These are phyloP conservation scores for Marasmarcha lunaedactyla DNA, from an alignment of 2,888 invertebrate genomes.

Conservation along the genomic window DNA sequence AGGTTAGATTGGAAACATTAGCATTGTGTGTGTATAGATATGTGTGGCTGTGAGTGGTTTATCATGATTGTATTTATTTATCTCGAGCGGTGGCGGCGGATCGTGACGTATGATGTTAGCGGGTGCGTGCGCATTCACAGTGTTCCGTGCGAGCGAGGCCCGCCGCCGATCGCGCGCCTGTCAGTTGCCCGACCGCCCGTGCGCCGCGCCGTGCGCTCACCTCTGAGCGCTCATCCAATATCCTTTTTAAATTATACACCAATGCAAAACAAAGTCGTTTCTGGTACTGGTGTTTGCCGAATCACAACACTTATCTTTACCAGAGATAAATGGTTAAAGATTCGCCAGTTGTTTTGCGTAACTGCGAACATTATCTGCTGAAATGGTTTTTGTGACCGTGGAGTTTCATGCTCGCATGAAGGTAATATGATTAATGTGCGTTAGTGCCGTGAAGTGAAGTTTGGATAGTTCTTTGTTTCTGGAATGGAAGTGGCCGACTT, in stretches of 20 bases:
- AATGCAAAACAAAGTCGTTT: too few relatives aligned
- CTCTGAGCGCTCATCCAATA: slow-evolving; percentile 16
- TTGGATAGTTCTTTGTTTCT: background rate
- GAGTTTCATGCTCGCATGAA: slow-evolving; percentile 50
- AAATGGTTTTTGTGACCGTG: slow-evolving; percentile 39
- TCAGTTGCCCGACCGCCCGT: slow-evolving; percentile 11
- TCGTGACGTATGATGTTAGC: slow-evolving; percentile 37
- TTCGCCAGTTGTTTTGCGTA: too few relatives aligned
- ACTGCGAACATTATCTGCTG: too few relatives aligned
- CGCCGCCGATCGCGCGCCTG: slow-evolving; percentile 24
- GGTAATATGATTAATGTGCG: slow-evolving; percentile 33
- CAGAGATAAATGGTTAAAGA: too few relatives aligned
- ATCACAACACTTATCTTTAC: too few relatives aligned
- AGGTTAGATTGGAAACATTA: background rate
- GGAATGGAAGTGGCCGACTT: background rate
- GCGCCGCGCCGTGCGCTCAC: slow-evolving; percentile 12
- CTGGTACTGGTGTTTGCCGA: too few relatives aligned
- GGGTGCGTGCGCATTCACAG: slow-evolving; percentile 39
- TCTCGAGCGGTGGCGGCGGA: slow-evolving; percentile 18
- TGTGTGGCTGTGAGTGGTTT: slow-evolving; percentile 11
- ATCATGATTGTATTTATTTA: background rate
- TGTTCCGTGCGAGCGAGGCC: slow-evolving; percentile 27
- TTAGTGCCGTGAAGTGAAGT: background rate
- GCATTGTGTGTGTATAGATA: background rate
- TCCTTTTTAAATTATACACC: background rate